These are phyloP conservation scores for Lasioglossum oenotherae DNA, from an alignment of 2,888 invertebrate genomes.

Conservation along the genomic window DNA sequence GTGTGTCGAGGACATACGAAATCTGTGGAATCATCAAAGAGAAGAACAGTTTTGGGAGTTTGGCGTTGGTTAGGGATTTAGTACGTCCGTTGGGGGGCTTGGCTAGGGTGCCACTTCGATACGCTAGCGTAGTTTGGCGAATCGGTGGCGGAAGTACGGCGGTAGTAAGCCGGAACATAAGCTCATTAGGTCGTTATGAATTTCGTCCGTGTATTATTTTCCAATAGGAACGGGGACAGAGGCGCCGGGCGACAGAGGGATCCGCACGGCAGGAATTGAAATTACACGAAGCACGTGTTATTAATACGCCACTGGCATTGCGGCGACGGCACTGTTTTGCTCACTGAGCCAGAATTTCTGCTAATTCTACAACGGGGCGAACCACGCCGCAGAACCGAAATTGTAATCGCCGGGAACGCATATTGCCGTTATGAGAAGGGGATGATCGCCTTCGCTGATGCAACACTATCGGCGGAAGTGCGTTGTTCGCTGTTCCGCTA, in stretches of 20 bases:
- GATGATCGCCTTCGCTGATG: slow-evolving; percentile 42
- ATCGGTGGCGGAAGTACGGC: background rate
- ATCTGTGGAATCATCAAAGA: background rate
- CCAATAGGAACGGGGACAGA: slow-evolving; percentile 46
- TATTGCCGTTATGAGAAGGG: slow-evolving; percentile 62
- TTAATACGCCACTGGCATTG: slow-evolving; percentile 66
- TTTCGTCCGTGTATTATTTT: slow-evolving; percentile 58
- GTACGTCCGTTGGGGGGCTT: too few species aligned
- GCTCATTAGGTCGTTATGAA: slow-evolving; percentile 62
- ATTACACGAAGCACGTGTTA: slow-evolving; percentile 74
- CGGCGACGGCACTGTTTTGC: slow-evolving; percentile 69
- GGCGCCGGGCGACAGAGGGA: slow-evolving; percentile 20
- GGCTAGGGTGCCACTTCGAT: background rate
- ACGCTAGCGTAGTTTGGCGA: background rate
- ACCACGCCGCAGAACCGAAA: slow-evolving; percentile 72
- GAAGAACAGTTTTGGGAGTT: background rate
- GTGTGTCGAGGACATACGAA: background rate
- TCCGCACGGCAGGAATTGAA: slow-evolving; percentile 61
- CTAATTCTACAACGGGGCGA: slow-evolving; percentile 72
- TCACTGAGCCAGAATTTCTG: slow-evolving; percentile 74
- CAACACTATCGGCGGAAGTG: slow-evolving; percentile 56
- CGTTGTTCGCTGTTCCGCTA: slow-evolving; percentile 41
- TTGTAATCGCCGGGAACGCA: slow-evolving; percentile 71
- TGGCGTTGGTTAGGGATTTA: background rate
- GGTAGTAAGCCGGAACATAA: slow-evolving; percentile 38